phyloP scores from a whole-genome alignment of 2,113 vertebrate genomes.

The Acanthisitta chloris region DNA sequence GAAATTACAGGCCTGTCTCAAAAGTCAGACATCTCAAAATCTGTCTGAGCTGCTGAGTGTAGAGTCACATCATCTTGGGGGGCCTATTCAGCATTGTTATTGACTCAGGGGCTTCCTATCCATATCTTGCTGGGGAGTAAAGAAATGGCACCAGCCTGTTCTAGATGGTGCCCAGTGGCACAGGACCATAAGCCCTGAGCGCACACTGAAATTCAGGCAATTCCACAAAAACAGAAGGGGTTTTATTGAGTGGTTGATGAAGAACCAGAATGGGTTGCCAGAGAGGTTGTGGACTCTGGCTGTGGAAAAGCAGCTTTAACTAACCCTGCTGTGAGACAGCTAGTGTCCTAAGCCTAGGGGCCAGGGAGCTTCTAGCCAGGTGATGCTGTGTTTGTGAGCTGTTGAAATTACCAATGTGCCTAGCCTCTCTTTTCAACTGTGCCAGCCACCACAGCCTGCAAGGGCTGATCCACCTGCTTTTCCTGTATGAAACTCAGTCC shows the following conservation, averaged over 20 bases:
- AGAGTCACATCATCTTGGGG: not conserved
- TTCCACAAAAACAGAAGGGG: not conserved
- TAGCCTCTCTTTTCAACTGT: not conserved
- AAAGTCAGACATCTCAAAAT: not conserved
- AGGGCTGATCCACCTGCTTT: not conserved
- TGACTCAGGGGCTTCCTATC: not conserved
- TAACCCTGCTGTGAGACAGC: not conserved
- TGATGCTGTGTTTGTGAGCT: not conserved
- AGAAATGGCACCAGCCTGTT: not conserved
- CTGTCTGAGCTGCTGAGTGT: not conserved
- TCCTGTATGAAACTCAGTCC: not conserved
- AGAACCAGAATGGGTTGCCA: not conserved
- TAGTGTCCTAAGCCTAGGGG: no score
- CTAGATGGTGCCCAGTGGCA: not conserved
- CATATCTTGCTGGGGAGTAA: accelerated
- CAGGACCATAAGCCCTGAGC: not conserved
- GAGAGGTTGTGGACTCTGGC: not conserved
- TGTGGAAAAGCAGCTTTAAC: not conserved
- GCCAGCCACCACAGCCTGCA: not conserved
- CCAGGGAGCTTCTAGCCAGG: no score
- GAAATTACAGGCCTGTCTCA: not conserved
- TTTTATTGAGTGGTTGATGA: not conserved
- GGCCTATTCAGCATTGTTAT: accelerated
- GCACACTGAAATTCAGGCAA: not conserved
- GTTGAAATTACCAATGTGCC: not conserved